Base-by-base conservation (phyloP, 1,140 invertebrate genomes). In the Trachymyrmex cornetzi region DNA sequence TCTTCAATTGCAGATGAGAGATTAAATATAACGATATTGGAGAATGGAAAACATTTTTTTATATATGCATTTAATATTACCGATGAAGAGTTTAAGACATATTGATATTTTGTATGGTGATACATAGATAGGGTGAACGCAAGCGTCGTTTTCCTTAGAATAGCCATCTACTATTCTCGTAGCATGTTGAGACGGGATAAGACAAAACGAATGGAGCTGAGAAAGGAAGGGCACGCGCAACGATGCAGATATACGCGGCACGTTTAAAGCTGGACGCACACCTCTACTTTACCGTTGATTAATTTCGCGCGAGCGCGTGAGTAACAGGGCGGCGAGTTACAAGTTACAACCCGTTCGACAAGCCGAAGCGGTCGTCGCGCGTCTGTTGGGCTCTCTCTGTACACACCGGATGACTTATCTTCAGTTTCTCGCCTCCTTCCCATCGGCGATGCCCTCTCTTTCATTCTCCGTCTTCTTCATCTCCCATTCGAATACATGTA, bases 311-410 rank as follows among this genome's bases (percentile, higher is more conserved):
- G 86, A 87, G 77, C 53, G 71, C 86, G 44, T 59, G 84, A 79
- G 88, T 85, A 90, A 91, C 90, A 91, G 87, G 82, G 77, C 86
- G 88, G 88, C 89, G 48, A 81, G 88, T 92, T 89, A 92, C 88
- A 93, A 81, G 88, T 92, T 89, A 92, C 88, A 93, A 91, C 87
- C 90, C 91, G 91, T 93, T 93, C 91, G 90, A 92, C 91, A 91
- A 89, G 88, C 88, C 85, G 77, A 91, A 90, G 80, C 80, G 80
- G 67, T 44, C 69, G 77, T 79, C 77, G 77, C 34, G n/a, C 55
- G 57, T 77, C 74, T 44, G 59, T 6, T 12, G 30, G n/a, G 24
- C 67, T 59, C 24, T 74, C 67, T 74, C 55, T 48, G 53, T 72
- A 27, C 44, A 74, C 27, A 48, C n/a, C 27, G 80, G 55, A 84